These are phyloP conservation scores for Phylloscopus whistleri DNA, from an alignment of 2,113 vertebrate genomes.

Conservation along the genomic window DNA sequence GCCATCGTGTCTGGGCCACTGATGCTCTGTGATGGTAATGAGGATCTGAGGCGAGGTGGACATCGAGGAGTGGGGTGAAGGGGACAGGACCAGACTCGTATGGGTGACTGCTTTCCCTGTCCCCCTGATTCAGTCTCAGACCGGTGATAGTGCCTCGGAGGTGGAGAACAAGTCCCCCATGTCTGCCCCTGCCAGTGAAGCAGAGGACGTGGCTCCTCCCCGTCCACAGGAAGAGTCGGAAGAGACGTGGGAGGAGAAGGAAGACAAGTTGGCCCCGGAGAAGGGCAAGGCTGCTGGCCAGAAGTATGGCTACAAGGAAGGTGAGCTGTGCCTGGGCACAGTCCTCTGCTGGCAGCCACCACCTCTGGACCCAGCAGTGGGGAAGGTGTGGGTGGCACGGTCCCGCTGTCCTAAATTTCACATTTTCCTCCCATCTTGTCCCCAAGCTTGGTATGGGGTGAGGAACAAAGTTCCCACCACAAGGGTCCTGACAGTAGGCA, in stretches of 20 bases:
- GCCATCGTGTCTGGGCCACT: slow-evolving; percentile 56
- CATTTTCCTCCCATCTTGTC: background rate
- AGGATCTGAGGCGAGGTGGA: background rate
- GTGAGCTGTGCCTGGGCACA: slow-evolving; percentile 64
- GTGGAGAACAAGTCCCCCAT: slow-evolving; percentile 65
- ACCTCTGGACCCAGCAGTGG: background rate
- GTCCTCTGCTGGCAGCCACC: background rate
- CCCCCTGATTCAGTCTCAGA: slow-evolving; percentile 16
- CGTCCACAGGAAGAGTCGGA: slow-evolving; percentile 80
- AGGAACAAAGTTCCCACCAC: background rate
- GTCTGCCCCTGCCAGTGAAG: slow-evolving; percentile 40
- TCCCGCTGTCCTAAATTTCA: background rate
- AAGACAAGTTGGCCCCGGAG: slow-evolving; percentile 90
- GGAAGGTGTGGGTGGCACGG: background rate
- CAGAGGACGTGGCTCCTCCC: slow-evolving; percentile 51
- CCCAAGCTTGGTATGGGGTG: background rate
- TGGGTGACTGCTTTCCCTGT: background rate
- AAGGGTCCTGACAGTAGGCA: background rate
- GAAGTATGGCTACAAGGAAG: slow-evolving; percentile 95
- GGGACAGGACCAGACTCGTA: fast-evolving
- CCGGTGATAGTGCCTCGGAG: slow-evolving; percentile 68
- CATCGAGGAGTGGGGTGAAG: background rate
- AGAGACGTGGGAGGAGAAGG: slow-evolving; percentile 95
- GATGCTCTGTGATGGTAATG: slow-evolving; percentile 48
- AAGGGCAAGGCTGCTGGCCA: slow-evolving; percentile 86